Evolutionary conservation across 2,888 invertebrate genomes (phyloP), one percentile per base, ranked within the genome.

Genomic region (Drosophila mimica): DNA sequence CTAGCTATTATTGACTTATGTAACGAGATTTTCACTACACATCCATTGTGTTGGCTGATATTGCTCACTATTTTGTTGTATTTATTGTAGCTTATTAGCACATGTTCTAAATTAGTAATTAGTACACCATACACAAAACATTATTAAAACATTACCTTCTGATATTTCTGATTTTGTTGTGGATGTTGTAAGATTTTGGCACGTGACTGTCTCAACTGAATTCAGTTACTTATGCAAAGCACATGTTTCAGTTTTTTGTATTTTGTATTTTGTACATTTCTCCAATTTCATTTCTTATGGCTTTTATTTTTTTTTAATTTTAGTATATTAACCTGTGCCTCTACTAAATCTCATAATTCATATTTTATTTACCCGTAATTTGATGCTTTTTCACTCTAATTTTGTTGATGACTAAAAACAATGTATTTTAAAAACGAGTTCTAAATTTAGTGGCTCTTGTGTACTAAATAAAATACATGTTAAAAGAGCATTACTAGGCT

Each of bases 1-100:
- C 48, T 70, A 58, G 59, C 53, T 73, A 78, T 66, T 61, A 57
- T 48, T 51, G 38, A 56, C 60, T 57, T n/a, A 9, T 54, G 28
- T 53, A 43, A 70, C 60, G 20, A 7, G 20, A 8, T 58, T 62
- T 30, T 49, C 17, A 2, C 30, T 58, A 46, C 30, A 34, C 33
- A 34, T 51, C 34, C n/a, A 28, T 52, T 43, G 13, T 49, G 25
- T 40, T 68, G 38, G 11, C 60, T 61, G 51, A 49, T 70, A 54
- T 62, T 76, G 53, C 49, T 43, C 58, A 46, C 17, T 49, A 38
- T 8, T 7, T 20, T 59, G 1, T 28, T 9, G 28, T 30, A 25
- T 25, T 25, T 48, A 4, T 25, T 9, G 13, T 31, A 5, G 31
- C 4, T 20, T 15, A 1, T 61, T 63, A 43, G 62, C 28, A 56